Percentiles rank a stretch among this genome's conserved stretches.
These are phyloP conservation scores for Volucella inflata DNA, from an alignment of 2,888 invertebrate genomes.

Conservation along the genomic window DNA sequence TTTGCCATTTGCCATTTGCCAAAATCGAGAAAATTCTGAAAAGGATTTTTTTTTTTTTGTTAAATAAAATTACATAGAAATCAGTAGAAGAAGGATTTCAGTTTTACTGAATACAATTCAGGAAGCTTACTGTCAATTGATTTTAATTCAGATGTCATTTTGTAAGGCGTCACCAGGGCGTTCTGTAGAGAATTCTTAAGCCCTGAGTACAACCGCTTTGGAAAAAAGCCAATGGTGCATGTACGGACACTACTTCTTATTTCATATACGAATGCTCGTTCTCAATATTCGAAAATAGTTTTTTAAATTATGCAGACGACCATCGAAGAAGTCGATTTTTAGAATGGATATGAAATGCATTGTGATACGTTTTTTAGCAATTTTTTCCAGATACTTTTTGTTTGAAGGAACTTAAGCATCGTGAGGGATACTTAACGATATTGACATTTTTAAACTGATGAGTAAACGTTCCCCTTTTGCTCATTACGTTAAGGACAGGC, in stretches of 20 bases:
- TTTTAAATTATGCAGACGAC: conserved; percentile 43
- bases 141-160: conserved; percentile 72
- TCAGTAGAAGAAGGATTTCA: conserved; percentile 45
- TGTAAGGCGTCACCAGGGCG: conserved; percentile 63
- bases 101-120: conserved; percentile 62
- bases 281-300: conserved; percentile 32
- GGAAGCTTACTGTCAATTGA: conserved; percentile 70
- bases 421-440: neutral
- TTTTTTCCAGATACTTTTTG: too few relatives aligned
- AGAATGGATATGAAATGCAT: too few relatives aligned
- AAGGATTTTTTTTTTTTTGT: conserved; percentile 12
- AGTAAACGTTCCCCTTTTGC: neutral
- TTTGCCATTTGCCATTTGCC: conserved; percentile 46
- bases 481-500: conserved; percentile 24
- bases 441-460: too few relatives aligned
- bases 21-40: conserved; percentile 38
- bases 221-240: conserved; percentile 33
- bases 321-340: neutral
- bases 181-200: conserved; percentile 19
- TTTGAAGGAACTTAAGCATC: too few relatives aligned
- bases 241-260: neutral
- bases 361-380: too few relatives aligned
- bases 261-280: neutral
- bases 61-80: conserved; percentile 53
- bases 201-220: conserved; percentile 45